Evolutionary conservation across 2,113 vertebrate genomes (phyloP), one percentile per base, ranked within the genome.

Genomic region (Thomomys bottae): DNA sequence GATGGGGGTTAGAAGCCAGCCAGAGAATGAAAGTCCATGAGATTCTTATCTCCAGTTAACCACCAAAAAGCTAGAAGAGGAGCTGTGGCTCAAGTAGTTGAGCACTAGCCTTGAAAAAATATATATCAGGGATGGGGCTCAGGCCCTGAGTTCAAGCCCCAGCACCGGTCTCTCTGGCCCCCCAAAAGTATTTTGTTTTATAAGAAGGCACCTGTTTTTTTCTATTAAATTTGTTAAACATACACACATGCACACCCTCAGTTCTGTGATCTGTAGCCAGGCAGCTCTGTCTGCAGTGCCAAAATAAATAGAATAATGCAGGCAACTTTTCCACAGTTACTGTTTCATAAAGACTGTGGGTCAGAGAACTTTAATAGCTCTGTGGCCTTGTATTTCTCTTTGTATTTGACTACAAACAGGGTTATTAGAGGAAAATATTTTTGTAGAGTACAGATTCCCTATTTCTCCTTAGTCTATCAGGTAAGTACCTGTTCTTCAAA

Each of bases 401-500:
- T 91, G 20, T 42, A 85, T 87, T 85, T 92, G 66, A 92, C 26
- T 75, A 83, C 42, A 88, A 64, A 87, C 2, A 42, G 32, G 57
- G 21, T 75, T 70, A 66, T 17, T 82, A 88, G 38, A 91, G 81
- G 36, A 67, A 91, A 77, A 21, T 45, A 20, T 70, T 92, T 57
- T 75, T 57, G 57, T 57, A 80, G 36, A 89, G 11, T 12, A 30
- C 63, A 28, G 30, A 32, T 70, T 81, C 34, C 34, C 14, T 82
- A 34, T 77, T 87, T 66, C 42, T 77, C 24, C 18, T 32, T 72
- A 61, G 54, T 76, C 82, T 78, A 77, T 90, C 76, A 92, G 70
- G 42, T 89, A 72, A 94, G 36, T 93, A 66, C 59, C 59, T 70
- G 17, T 75, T 90, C 77, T 73, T 95, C 84, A 91, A 84, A 94